Evolutionary conservation across 2,888 invertebrate genomes (phyloP).

Genomic region (Digitonthophagus gazella): DNA sequence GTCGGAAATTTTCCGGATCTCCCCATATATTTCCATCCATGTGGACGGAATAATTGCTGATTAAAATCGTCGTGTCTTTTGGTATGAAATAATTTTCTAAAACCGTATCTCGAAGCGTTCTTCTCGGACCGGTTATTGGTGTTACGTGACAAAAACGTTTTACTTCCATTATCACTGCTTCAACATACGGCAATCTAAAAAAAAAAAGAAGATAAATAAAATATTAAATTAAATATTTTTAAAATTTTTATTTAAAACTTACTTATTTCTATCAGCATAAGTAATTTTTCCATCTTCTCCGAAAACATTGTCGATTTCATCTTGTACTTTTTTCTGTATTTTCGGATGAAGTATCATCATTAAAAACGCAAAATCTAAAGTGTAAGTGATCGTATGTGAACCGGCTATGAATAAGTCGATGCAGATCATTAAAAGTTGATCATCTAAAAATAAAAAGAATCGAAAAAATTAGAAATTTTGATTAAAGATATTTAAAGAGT

Average conservation of each 20-base stretch:
- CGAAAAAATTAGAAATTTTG: background rate
- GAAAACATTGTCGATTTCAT: slow-evolving; percentile 55
- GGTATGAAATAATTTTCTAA: slow-evolving; percentile 56
- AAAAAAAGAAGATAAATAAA: too few relatives aligned
- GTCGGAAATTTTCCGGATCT: slow-evolving; percentile 62
- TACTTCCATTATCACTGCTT: slow-evolving; percentile 57
- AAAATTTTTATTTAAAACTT: slow-evolving; percentile 28
- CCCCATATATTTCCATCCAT: slow-evolving; percentile 59
- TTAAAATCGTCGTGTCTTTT: slow-evolving; percentile 45
- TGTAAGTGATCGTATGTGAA: slow-evolving; percentile 62
- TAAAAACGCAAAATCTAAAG: slow-evolving; percentile 62
- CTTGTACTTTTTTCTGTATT: slow-evolving; percentile 58
- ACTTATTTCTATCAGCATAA: slow-evolving; percentile 54
- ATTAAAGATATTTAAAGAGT: background rate
- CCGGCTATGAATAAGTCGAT: slow-evolving; percentile 70
- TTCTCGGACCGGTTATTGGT: slow-evolving; percentile 54
- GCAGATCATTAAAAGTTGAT: slow-evolving; percentile 63
- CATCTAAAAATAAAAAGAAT: slow-evolving; percentile 49
- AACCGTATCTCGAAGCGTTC: slow-evolving; percentile 55
- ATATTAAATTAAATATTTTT: background rate
- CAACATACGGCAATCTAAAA: slow-evolving; percentile 54
- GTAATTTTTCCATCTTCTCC: slow-evolving; percentile 49
- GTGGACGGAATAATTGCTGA: slow-evolving; percentile 53
- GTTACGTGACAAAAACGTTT: slow-evolving; percentile 52
- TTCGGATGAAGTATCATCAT: slow-evolving; percentile 59